These are phyloP conservation scores for Nasonia oneida DNA, from an alignment of 2,888 invertebrate genomes.

Conservation along the genomic window DNA sequence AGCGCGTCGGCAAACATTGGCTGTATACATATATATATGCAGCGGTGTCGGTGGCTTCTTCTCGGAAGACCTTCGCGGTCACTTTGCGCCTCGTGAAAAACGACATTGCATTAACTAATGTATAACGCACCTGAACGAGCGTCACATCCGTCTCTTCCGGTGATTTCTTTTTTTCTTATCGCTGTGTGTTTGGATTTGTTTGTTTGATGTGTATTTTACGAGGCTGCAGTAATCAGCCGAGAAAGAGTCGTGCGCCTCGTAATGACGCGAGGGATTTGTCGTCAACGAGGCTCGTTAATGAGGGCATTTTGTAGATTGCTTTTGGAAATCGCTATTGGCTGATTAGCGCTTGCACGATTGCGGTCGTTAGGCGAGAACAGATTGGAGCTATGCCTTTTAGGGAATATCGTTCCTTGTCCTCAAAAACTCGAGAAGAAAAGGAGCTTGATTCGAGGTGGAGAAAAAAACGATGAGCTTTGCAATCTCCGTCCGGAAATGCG, in stretches of 20 bases:
- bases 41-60: conserved; percentile 31
- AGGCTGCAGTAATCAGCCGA: background rate
- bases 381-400: background rate
- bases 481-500: conserved; percentile 21
- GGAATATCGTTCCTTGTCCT: background rate
- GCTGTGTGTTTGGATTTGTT: background rate
- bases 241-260: background rate
- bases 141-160: conserved; percentile 1
- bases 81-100: conserved; percentile 44
- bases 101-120: conserved; percentile 40
- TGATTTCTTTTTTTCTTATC: conserved; percentile 13
- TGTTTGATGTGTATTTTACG: background rate
- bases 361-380: background rate
- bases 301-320: background rate
- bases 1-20: background rate
- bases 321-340: background rate
- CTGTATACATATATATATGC: background rate
- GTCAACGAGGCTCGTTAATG: background rate
- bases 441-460: background rate
- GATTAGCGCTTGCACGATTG: background rate
- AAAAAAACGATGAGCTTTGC: background rate
- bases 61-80: conserved; percentile 58
- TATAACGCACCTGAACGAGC: conserved; percentile 40
- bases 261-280: background rate
- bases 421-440: background rate